These are phyloP conservation scores for Chirona hameri DNA, from an alignment of 2,888 invertebrate species.

Conservation along the genomic window DNA sequence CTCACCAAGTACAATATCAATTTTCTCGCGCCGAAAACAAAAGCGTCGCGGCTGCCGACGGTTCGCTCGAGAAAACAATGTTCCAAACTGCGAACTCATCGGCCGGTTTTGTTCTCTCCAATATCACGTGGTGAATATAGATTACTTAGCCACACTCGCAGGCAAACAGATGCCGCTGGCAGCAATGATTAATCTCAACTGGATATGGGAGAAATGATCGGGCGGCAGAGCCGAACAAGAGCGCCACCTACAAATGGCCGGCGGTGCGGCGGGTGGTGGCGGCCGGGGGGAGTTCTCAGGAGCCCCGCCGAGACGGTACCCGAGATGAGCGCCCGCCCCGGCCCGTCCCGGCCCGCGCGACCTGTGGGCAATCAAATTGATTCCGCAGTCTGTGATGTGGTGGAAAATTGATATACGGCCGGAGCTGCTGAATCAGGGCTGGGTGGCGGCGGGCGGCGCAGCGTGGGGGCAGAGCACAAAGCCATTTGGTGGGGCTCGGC, in stretches of 20 bases:
- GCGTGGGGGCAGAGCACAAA: too few species aligned
- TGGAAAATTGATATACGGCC: too few species aligned
- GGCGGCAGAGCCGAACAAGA: neutral
- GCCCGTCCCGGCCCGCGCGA: too few species aligned
- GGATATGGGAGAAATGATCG: slow-evolving; percentile 13
- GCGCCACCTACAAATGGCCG: neutral
- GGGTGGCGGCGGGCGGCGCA: too few species aligned
- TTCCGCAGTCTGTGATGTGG: too few species aligned
- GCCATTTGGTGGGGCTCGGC: too few species aligned
- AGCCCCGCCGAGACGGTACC: neutral
- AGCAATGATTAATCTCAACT: neutral
- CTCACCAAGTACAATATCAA: slow-evolving; percentile 23
- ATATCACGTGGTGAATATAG: slow-evolving; percentile 25
- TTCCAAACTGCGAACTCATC: slow-evolving; percentile 7
- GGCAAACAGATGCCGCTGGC: neutral
- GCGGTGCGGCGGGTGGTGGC: neutral
- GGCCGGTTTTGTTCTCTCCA: slow-evolving; percentile 13
- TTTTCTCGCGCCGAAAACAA: slow-evolving; percentile 24
- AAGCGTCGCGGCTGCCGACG: neutral
- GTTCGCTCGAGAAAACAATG: neutral
- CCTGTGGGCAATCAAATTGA: too few species aligned
- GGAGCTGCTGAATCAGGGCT: too few species aligned
- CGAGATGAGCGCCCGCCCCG: too few species aligned
- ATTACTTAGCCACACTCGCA: slow-evolving; percentile 13
- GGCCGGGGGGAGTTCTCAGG: neutral